Evolutionary conservation across 2,888 invertebrate species (phyloP), one percentile per base, ranked within the genome.

Genomic region (Eutolmus rufibarbis): DNA sequence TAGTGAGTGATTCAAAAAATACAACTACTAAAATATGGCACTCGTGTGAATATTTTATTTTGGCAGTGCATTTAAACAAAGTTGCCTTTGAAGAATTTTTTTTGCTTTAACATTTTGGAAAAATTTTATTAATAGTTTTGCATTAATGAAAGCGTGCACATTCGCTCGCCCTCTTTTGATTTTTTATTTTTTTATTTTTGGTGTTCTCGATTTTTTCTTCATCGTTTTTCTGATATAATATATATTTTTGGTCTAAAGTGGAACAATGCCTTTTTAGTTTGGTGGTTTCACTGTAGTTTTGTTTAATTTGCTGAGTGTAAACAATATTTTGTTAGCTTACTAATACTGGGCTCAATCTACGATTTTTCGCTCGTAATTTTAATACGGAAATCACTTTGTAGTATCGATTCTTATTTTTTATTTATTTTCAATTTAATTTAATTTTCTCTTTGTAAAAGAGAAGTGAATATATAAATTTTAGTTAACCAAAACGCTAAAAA

Each of bases 131-230:
- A 28, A 31, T 40, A 43, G 37, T 28, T 79, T 51, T 74, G 76
- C 37, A 76, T 57, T 37, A n/a, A 82, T 82, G 82, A 82, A 57
- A 82, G 82, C 82, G 57, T 82, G 82, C 57, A 66, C 12, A 57
- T 82, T 82, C 56, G 82, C 82, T 82, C 82, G 82, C 82, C 82
- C 82, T 82, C 51, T 57, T 82, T 37, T 82, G 14, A 46, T 51
- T 81, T 79, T 46, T 81, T 43, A n/a, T n/a, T n/a, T n/a, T n/a
- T n/a, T n/a, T n/a, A n/a, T n/a, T n/a, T n/a, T 46, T 56, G 2
- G 66, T 66, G 66, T 66, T 66, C 19, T 66, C 28, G 66, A 66
- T 66, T 51, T 19, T 57, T 66, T 19, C 66, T 12, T 66, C 19
- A 66, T 66, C 66, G 66, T 66, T 66, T 46, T 66, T 66, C 4